Evolutionary conservation across 2,888 invertebrate genomes (phyloP), one percentile per base, ranked within the genome.

Genomic region (Mechanitis mazaeus): DNA sequence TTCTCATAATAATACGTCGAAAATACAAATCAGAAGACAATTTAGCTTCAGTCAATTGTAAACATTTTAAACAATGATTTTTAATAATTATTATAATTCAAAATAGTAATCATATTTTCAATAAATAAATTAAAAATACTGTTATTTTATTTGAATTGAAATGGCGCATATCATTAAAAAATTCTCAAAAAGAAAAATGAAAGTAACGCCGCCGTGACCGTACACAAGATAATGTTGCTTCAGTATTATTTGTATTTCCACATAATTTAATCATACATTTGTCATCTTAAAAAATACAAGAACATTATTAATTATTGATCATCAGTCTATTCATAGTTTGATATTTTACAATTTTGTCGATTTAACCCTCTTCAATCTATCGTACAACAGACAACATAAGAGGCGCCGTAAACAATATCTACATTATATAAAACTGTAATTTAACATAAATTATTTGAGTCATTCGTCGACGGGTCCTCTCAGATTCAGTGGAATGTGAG

Each of bases 291-390:
- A 88, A 89, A 88, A 87, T 87, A 88, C 83, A 84, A 85, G 84
- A 84, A 84, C 82, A 85, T 86, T 84, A 50, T 50, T 50, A 50
- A 31, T 88, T 85, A 89, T 87, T 87, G 85, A 87, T 84, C 84
- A 87, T 90, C 90, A 90, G 90, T 90, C 90, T 90, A 88, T 90
- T 87, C 86, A 86, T 85, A 85, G 81, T 82, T 83, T 82, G 82
- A 85, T 89, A 90, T 85, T 87, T 87, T 85, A 85, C 84, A 85
- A 87, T 89, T 88, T 88, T 87, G 88, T 87, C 85, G 84, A 86
- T 86, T 85, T 83, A 80, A 85, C 83, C 83, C 79, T 81, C 66
- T 69, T 69, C 81, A 83, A 74, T 80, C 84, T 87, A 86, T 75
- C 72, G 71, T 82, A 75, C 82, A 83, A 74, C 72, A 88, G 89